Percentiles rank a stretch among this genome's conserved stretches.
Evolutionary conservation across 1,140 invertebrate species (phyloP).

Genomic region (Solenopsis fugax): DNA sequence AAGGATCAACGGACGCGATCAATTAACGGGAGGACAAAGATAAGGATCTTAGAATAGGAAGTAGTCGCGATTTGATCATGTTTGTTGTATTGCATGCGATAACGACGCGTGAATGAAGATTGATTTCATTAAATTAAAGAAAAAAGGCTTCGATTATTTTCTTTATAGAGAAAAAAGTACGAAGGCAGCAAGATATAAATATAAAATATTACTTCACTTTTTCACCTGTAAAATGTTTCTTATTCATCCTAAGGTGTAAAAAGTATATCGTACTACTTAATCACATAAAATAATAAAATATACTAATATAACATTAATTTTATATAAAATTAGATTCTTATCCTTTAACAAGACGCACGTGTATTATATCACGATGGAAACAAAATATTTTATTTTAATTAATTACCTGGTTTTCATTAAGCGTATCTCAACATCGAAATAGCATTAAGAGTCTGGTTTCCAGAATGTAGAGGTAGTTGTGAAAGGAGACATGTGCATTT

Average conservation of each 20-base stretch:
- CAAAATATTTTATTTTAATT: conserved; percentile 7
- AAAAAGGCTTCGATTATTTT: background rate
- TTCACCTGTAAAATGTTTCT: background rate
- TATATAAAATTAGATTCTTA: conserved; percentile 2
- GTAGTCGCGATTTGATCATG: conserved; percentile 69
- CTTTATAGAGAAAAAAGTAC: background rate
- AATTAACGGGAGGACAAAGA: conserved; percentile 69
- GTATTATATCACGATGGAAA: background rate
- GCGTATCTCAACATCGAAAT: background rate
- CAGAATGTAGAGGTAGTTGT: background rate
- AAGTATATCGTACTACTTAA: background rate
- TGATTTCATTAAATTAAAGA: background rate
- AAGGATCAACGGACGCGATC: conserved; percentile 75
- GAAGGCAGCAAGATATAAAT: background rate
- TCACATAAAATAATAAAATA: conserved; percentile 3
- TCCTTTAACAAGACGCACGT: background rate
- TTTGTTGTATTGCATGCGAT: background rate
- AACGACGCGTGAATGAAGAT: background rate
- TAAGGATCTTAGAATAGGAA: conserved; percentile 64
- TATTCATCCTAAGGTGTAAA: background rate
- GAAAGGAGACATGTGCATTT: background rate
- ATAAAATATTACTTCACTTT: background rate
- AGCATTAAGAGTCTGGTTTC: background rate
- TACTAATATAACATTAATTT: background rate
- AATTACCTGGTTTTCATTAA: background rate